Base-by-base conservation (phyloP, 2,797 vertebrate species). In the Adrianichthys oophorus region DNA sequence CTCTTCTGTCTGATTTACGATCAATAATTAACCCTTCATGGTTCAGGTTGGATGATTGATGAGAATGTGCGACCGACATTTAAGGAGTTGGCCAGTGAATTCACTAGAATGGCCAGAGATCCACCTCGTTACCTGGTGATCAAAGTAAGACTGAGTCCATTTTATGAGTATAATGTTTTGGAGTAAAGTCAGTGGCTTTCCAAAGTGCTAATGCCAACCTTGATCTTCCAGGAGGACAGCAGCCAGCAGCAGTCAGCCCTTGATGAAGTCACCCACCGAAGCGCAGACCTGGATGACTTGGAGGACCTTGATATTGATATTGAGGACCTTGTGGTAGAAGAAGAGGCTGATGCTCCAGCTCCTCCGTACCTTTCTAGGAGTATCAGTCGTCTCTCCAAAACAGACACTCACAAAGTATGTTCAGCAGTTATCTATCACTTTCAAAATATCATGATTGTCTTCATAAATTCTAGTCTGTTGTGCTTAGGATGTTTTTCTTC, bases 41-140 rank as follows among this genome's bases (percentile, higher is more conserved):
- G 21, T 68, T 23, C 74, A 97, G 96, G 96, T 68, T 98, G 96
- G 97, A 98, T 98, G 97, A 96, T 98, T 59, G 96, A 98, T 45
- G 96, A 98, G 82, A 98, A 98, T 70, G 94, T 98, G 58, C 94
- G 96, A 15, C 97, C 96, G 23, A 98, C 96, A 29, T 98, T 98
- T 83, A 98, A 98, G 85, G 97, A 98, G 77, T 84, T 98, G 65
- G 96, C 94, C 4, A 97, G 89, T 77, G 96, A 98, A 78, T 98
- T 98, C 70, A 97, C 95, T 5, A 93, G 95, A 60, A 98, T 98
- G 96, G 96, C 96, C 41, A 92, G 96, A 32, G 96, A 98, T 78
- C 96, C 96, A 0, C 93, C 92, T 7, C 92, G 96, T n/a, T 98
- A 97, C 73, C 91, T 98, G 52, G 96, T 98, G 56, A 94, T 98